A percentile compares a stretch with the other conserved stretches of the same genome.
Conservation (phyloP, 2,797 vertebrate species). For the Etheostoma nigrum region DNA sequence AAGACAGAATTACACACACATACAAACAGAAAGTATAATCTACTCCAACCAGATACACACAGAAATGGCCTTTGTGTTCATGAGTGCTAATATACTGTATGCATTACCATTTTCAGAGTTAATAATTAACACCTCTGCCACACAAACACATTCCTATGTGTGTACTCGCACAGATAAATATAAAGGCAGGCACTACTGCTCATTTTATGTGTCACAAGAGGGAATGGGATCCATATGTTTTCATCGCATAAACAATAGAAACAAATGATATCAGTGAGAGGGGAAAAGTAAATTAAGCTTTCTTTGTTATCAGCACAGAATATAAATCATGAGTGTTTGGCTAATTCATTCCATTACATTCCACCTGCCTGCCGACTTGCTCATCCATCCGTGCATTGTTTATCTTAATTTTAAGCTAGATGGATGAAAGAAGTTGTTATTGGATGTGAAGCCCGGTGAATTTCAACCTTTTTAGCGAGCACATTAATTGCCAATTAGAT, state of each 20-base stretch:
- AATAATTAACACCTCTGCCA: conserved; percentile 46
- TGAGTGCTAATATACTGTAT: conserved; percentile 26
- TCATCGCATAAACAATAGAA: conserved; percentile 63
- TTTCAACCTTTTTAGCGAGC: conserved; percentile 48
- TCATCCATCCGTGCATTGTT: conserved; percentile 70
- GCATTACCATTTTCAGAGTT: conserved; percentile 44
- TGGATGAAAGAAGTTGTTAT: conserved; percentile 58
- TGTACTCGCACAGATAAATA: neutral
- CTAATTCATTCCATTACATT: conserved; percentile 83
- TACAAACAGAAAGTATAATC: conserved; percentile 9
- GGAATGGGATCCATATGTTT: conserved; percentile 58
- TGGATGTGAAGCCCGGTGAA: conserved; percentile 52
- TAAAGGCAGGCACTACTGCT: conserved; percentile 8
- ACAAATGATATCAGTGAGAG: conserved; percentile 62
- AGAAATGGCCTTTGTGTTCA: conserved; percentile 20
- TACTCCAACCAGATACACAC: conserved; percentile 16
- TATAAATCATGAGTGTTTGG: conserved; percentile 80
- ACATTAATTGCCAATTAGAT: conserved; percentile 66
- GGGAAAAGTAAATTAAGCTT: conserved; percentile 65
- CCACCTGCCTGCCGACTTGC: conserved; percentile 70
- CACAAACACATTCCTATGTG: neutral
- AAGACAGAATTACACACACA: conserved; percentile 31
- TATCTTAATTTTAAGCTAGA: conserved; percentile 72
- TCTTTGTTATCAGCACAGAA: conserved; percentile 70
- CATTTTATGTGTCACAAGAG: conserved; percentile 33